Conservation (phyloP, 2,888 invertebrate species). For the Coleophora flavipennella region DNA sequence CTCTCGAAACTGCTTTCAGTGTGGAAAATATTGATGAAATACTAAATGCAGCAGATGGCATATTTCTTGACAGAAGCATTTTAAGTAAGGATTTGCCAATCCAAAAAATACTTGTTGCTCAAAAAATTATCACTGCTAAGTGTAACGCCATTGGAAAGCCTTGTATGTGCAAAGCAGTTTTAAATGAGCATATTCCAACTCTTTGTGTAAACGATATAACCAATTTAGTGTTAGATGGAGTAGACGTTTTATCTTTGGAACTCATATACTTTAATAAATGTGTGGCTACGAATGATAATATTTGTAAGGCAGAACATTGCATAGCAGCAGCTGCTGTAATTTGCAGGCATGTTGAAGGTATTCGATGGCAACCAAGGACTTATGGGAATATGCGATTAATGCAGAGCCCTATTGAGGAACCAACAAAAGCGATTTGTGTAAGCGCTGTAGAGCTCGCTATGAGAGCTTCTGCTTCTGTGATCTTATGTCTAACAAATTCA, state of each 20-base stretch:
- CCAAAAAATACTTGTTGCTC: slow-evolving; percentile 89
- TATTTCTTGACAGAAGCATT: slow-evolving; percentile 90
- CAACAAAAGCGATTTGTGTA: slow-evolving; percentile 66
- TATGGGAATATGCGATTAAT: slow-evolving; percentile 80
- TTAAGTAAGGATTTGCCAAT: slow-evolving; percentile 89
- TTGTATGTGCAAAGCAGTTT: slow-evolving; percentile 89
- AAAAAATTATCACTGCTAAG: slow-evolving; percentile 88
- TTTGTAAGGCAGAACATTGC: slow-evolving; percentile 75
- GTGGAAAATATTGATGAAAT: slow-evolving; percentile 79
- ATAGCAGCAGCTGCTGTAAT: slow-evolving; percentile 80
- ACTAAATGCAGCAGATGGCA: slow-evolving; percentile 83
- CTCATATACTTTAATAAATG: slow-evolving; percentile 56
- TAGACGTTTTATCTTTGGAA: slow-evolving; percentile 88
- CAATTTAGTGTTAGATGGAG: slow-evolving; percentile 91
- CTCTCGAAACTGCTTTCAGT: slow-evolving; percentile 45
- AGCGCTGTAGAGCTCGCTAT: slow-evolving; percentile 54
- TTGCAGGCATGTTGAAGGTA: slow-evolving; percentile 89
- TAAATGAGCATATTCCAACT: slow-evolving; percentile 86
- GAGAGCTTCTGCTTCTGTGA: slow-evolving; percentile 55
- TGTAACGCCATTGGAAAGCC: slow-evolving; percentile 90
- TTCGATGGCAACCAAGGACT: slow-evolving; percentile 84
- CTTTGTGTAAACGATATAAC: slow-evolving; percentile 89
- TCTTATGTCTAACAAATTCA: slow-evolving; percentile 84
- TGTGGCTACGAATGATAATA: slow-evolving; percentile 37
- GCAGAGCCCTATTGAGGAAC: slow-evolving; percentile 69